Evolutionary conservation across 1,140 invertebrate species (phyloP).

Genomic region (Philaenus spumarius): DNA sequence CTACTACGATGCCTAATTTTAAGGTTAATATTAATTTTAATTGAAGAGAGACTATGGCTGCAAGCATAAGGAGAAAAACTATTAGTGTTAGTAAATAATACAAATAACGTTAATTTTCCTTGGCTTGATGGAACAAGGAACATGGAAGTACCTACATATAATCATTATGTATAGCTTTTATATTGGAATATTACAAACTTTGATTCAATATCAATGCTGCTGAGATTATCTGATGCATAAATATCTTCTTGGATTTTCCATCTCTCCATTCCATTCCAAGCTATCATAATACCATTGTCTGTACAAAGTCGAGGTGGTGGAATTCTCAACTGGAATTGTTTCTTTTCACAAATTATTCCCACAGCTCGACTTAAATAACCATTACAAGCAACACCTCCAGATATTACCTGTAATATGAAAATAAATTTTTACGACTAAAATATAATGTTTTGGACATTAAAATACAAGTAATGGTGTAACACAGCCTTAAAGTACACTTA

Average conservation of each 20-base stretch:
- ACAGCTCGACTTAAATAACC: slow-evolving; percentile 67
- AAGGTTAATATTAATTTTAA: no score
- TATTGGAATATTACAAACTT: slow-evolving; percentile 24
- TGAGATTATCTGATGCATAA: slow-evolving; percentile 40
- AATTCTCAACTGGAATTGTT: slow-evolving; percentile 57
- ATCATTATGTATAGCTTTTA: no score
- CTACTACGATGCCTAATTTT: no score
- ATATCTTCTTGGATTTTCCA: slow-evolving; percentile 42
- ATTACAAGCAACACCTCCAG: slow-evolving; percentile 95
- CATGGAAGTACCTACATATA: no score
- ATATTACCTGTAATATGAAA: slow-evolving; percentile 66
- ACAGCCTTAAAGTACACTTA: background rate
- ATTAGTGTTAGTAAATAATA: no score
- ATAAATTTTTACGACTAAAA: slow-evolving; percentile 7
- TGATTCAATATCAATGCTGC: slow-evolving; percentile 43
- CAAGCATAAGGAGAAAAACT: no score
- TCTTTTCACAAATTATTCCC: slow-evolving; percentile 55
- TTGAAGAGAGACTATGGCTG: no score
- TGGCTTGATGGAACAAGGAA: no score
- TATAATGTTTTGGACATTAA: background rate
- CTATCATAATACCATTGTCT: slow-evolving; percentile 99
- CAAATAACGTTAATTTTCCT: no score
- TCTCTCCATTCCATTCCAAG: slow-evolving; percentile 93
- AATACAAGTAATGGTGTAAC: background rate
- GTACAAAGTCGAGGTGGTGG: slow-evolving; percentile 86